These are phyloP conservation scores for Epinephelus malabaricus DNA, from an alignment of 2,797 vertebrate genomes.

Conservation along the genomic window DNA sequence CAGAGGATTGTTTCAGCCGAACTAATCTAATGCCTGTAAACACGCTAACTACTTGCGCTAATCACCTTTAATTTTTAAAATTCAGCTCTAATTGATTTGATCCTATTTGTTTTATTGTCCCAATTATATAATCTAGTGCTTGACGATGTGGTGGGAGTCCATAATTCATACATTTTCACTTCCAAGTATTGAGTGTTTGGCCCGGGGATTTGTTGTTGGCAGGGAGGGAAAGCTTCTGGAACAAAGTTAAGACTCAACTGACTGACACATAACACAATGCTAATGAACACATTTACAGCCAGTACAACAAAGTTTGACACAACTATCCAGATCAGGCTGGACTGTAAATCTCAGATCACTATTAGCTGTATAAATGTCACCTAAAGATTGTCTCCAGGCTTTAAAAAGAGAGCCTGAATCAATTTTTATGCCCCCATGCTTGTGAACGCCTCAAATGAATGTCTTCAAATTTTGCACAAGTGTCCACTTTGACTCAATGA, in stretches of 20 bases:
- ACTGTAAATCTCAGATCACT: neutral
- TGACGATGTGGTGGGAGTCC: neutral
- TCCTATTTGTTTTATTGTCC: constrained; percentile 35
- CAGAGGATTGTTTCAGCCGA: constrained; percentile 14
- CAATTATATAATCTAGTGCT: constrained; percentile 12
- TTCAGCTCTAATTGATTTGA: constrained; percentile 26
- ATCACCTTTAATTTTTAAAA: constrained; percentile 43
- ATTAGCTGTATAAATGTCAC: neutral
- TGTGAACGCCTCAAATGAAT: too few relatives aligned
- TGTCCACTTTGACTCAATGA: too few relatives aligned
- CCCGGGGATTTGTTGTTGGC: neutral
- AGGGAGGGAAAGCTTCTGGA: neutral
- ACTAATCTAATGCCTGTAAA: constrained; percentile 35
- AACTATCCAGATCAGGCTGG: neutral
- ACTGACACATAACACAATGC: too few relatives aligned
- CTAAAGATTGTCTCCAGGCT: neutral
- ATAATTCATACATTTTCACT: constrained; percentile 7
- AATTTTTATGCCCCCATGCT: neutral
- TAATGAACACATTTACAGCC: neutral
- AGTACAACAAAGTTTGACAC: neutral
- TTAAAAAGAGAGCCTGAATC: neutral
- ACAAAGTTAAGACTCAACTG: neutral
- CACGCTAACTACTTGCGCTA: constrained; percentile 44
- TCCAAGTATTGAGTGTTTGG: neutral
- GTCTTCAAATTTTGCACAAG: too few relatives aligned